These are phyloP conservation scores for Metridium senile DNA, from an alignment of 92 coral and sea anemone genomes.

Conservation along the genomic window DNA sequence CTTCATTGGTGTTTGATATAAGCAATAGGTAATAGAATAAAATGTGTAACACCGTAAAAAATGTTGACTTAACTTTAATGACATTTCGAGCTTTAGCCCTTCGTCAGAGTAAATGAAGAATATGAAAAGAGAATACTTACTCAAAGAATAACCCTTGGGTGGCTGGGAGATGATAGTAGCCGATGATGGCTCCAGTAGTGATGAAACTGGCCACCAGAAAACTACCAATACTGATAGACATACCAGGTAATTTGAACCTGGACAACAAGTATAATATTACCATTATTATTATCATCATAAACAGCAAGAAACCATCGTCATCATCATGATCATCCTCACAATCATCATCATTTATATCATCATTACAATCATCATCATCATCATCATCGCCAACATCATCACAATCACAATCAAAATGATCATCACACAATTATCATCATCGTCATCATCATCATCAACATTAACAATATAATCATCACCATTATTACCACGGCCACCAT, in stretches of 20 bases:
- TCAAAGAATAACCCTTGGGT: not conserved
- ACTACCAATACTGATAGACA: conserved; percentile 58
- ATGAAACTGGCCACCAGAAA: conserved; percentile 58
- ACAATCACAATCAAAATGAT: not conserved
- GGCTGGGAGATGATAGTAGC: conserved; percentile 48
- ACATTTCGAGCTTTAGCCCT: too few relatives aligned
- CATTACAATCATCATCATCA: not conserved
- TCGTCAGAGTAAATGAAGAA: too few relatives aligned
- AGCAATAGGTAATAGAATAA: too few relatives aligned
- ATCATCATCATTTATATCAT: not conserved
- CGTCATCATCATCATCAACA: not conserved
- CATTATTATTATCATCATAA: not conserved
- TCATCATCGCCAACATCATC: not conserved
- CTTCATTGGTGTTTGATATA: too few relatives aligned
- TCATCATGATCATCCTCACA: not conserved
- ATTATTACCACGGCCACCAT: not conserved
- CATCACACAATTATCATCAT: not conserved
- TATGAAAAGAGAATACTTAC: conserved; percentile 35
- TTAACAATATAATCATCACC: not conserved
- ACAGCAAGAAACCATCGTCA: not conserved
- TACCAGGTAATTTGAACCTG: conserved; percentile 67
- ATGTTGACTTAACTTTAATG: too few relatives aligned
- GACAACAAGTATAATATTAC: not conserved
- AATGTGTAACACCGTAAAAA: too few relatives aligned
- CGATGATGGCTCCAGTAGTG: conserved; percentile 52